Evolutionary conservation across 37 sponge, comb jelly and placozoan species (phyloP).

Genomic region (Ianthella basta): DNA sequence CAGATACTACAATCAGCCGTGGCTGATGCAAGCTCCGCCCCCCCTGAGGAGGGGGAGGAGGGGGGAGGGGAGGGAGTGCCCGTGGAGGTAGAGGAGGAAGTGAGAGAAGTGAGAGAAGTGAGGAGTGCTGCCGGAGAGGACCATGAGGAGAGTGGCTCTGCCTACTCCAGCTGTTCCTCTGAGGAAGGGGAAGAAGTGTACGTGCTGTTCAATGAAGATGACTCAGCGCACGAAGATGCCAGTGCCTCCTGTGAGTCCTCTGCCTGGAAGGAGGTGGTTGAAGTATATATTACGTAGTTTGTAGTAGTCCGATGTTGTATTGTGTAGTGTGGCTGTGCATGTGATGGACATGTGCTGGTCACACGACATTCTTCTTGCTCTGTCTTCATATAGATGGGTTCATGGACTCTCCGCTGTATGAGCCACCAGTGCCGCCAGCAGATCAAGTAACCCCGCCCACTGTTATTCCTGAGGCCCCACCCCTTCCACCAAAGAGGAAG

Average conservation of each 20-base stretch:
- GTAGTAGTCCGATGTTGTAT: too few relatives aligned
- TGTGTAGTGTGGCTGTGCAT: too few relatives aligned
- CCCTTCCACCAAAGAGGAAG: slow-evolving; percentile 35
- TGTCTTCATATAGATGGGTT: too few relatives aligned
- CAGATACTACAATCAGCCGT: slow-evolving; percentile 23
- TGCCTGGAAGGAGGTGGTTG: too few relatives aligned
- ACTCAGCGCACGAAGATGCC: not conserved
- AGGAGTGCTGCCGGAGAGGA: too few relatives aligned
- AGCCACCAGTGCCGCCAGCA: not conserved
- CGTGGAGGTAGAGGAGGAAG: not conserved
- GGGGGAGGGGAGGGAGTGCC: not conserved
- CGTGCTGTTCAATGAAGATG: slow-evolving; percentile 22
- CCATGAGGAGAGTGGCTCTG: not conserved
- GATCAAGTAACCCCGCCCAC: not conserved
- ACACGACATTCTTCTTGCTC: too few relatives aligned
- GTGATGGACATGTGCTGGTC: too few relatives aligned
- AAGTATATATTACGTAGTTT: too few relatives aligned
- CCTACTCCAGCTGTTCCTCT: not conserved
- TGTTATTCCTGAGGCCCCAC: slow-evolving; percentile 7
- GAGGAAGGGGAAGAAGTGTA: slow-evolving; percentile 33
- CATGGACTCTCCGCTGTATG: too few relatives aligned
- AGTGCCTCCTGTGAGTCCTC: too few relatives aligned
- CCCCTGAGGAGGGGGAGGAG: not conserved
- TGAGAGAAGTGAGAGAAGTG: too few relatives aligned
- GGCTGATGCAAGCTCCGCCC: not conserved